phyloP scores from a whole-genome alignment of 2,797 vertebrate genomes.

The Brotogeris chrysoptera region DNA sequence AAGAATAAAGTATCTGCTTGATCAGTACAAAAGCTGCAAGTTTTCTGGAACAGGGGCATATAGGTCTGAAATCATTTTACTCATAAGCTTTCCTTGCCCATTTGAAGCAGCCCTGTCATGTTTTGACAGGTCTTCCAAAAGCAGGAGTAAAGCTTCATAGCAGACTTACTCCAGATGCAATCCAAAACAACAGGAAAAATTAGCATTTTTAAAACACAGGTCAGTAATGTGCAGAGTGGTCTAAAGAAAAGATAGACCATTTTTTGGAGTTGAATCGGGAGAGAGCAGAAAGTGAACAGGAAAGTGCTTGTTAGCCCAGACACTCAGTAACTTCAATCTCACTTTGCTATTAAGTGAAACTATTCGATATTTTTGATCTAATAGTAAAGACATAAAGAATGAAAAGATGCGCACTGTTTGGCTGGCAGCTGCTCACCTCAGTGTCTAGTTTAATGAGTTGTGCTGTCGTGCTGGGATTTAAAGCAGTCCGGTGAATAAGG shows the following conservation, averaged over 20 bases:
- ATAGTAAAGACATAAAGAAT: neutral
- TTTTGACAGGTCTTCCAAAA: slow-evolving; percentile 21
- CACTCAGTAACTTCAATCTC: neutral
- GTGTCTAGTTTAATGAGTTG: neutral
- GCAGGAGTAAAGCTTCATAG: neutral
- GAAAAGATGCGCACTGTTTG: neutral
- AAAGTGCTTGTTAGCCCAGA: slow-evolving; percentile 1
- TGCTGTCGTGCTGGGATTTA: slow-evolving; percentile 3
- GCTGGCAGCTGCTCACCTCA: neutral
- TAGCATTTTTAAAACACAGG: neutral
- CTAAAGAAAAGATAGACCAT: neutral
- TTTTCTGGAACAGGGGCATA: neutral
- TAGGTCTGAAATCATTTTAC: neutral
- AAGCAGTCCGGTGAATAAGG: neutral
- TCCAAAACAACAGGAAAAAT: neutral
- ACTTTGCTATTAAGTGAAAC: neutral
- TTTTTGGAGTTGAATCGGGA: neutral
- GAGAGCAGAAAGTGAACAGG: neutral
- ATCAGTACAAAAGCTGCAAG: neutral
- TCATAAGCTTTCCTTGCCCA: neutral
- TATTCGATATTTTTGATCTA: slow-evolving; percentile 9
- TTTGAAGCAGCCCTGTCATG: neutral
- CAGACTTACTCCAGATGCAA: neutral
- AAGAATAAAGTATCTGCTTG: neutral
- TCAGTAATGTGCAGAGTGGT: neutral